Conservation (phyloP, 2,797 vertebrate species). For the Melopsittacus undulatus region DNA sequence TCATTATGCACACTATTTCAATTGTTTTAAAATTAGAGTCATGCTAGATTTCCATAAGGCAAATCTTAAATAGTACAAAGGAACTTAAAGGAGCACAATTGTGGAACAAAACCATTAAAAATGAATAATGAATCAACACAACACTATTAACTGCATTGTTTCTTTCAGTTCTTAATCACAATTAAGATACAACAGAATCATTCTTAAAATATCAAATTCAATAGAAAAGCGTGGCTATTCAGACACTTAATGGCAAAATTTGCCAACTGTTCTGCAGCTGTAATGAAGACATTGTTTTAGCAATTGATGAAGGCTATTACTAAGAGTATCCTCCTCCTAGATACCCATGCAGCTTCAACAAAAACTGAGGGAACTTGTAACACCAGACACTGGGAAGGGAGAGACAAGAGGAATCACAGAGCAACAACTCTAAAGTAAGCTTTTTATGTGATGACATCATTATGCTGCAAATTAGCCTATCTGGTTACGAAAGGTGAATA, state of each 20-base stretch:
- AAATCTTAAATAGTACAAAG: not conserved
- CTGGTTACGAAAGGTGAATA: not conserved
- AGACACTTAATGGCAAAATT: not conserved
- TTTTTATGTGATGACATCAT: not conserved
- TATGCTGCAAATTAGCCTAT: not conserved
- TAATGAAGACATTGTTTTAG: not conserved
- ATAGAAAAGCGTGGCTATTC: not conserved
- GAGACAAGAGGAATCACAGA: not conserved
- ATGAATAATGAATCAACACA: not conserved
- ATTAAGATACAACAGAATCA: not conserved
- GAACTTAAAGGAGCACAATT: not conserved
- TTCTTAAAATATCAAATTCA: not conserved
- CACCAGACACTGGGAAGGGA: not conserved
- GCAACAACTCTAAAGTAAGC: not conserved
- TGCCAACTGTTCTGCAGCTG: not conserved
- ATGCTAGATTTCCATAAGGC: not conserved
- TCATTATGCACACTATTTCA: not conserved
- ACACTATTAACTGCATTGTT: not conserved
- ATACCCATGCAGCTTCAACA: not conserved
- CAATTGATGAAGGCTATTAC: not conserved
- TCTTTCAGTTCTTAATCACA: slow-evolving; percentile 28
- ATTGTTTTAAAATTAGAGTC: not conserved
- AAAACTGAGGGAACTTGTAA: not conserved
- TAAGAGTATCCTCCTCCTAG: not conserved
- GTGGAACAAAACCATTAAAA: slow-evolving; percentile 10